Conservation (phyloP, 2,113 vertebrate genomes). For the Misgurnus anguillicaudatus region DNA sequence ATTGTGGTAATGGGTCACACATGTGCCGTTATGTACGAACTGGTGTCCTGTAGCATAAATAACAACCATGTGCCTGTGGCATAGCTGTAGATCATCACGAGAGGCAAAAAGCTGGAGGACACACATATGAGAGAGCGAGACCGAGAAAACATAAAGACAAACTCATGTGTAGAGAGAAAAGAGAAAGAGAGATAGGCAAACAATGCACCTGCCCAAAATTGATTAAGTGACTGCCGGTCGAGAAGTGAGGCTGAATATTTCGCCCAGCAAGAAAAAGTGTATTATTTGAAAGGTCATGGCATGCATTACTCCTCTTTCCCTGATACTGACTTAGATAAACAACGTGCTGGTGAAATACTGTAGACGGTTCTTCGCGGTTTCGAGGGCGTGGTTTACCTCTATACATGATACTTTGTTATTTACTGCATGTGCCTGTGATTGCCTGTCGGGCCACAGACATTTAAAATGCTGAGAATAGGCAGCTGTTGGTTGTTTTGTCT, state of each 20-base stretch:
- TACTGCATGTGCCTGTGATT: slow-evolving; percentile 13
- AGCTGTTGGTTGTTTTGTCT: slow-evolving; percentile 2
- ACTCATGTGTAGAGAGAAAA: not conserved
- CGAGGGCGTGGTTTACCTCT: not conserved
- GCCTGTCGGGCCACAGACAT: not conserved
- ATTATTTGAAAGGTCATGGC: slow-evolving; percentile 77
- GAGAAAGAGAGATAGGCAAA: slow-evolving; percentile 41
- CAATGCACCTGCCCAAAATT: slow-evolving; percentile 69
- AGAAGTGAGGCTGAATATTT: slow-evolving; percentile 71
- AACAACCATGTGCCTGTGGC: slow-evolving; percentile 61
- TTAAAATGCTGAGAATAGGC: not conserved
- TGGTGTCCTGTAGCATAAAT: slow-evolving; percentile 65
- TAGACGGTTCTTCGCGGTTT: not conserved
- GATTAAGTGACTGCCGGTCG: slow-evolving; percentile 71
- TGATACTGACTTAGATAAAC: slow-evolving; percentile 61
- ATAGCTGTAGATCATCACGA: slow-evolving; percentile 70
- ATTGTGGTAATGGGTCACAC: slow-evolving; percentile 55
- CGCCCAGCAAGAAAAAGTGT: slow-evolving; percentile 70
- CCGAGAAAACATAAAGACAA: slow-evolving; percentile 38
- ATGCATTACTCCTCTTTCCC: slow-evolving; percentile 67
- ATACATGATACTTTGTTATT: slow-evolving; percentile 20
- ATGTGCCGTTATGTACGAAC: slow-evolving; percentile 63
- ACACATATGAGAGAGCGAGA: slow-evolving; percentile 45
- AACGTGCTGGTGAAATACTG: slow-evolving; percentile 42
- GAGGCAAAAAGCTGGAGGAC: slow-evolving; percentile 67